These are phyloP conservation scores for Hippocampus mohnikei DNA, from an alignment of 2,113 vertebrate genomes.

Conservation along the genomic window DNA sequence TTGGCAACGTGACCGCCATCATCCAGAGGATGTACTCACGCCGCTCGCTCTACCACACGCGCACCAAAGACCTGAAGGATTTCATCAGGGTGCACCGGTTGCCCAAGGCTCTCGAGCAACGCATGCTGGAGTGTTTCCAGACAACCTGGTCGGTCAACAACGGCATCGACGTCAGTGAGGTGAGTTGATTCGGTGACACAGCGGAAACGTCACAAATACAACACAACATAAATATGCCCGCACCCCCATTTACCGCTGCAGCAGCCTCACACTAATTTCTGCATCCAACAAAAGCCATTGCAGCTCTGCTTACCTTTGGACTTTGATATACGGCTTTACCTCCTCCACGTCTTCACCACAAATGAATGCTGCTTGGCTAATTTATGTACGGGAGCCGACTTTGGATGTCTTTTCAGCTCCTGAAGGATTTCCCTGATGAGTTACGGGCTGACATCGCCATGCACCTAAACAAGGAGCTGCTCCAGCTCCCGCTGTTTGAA, in stretches of 20 bases:
- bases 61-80: slow-evolving; percentile 93
- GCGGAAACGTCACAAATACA: no score
- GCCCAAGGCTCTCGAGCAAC: slow-evolving; percentile 89
- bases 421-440: slow-evolving; percentile 76
- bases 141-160: slow-evolving; percentile 98
- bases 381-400: neutral
- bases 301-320: slow-evolving; percentile 1
- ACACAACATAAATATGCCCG: neutral
- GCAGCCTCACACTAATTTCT: neutral
- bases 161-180: slow-evolving; percentile 93
- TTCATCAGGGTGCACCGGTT: slow-evolving; percentile 92
- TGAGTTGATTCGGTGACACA: slow-evolving; percentile 49
- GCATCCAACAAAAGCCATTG: neutral
- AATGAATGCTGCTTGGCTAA: no score
- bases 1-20: slow-evolving; percentile 93
- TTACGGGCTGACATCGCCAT: slow-evolving; percentile 75
- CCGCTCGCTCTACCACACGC: slow-evolving; percentile 93
- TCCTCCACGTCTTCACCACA: no score
- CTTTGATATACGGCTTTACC: neutral
- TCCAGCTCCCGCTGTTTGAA: slow-evolving; percentile 74
- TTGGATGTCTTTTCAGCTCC: slow-evolving; percentile 46
- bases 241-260: no score
- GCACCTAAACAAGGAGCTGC: slow-evolving; percentile 75
- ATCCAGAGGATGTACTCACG: slow-evolving; percentile 96
- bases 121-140: slow-evolving; percentile 97